Conservation (phyloP, 2,888 invertebrate genomes). For the Thera obeliscata region DNA sequence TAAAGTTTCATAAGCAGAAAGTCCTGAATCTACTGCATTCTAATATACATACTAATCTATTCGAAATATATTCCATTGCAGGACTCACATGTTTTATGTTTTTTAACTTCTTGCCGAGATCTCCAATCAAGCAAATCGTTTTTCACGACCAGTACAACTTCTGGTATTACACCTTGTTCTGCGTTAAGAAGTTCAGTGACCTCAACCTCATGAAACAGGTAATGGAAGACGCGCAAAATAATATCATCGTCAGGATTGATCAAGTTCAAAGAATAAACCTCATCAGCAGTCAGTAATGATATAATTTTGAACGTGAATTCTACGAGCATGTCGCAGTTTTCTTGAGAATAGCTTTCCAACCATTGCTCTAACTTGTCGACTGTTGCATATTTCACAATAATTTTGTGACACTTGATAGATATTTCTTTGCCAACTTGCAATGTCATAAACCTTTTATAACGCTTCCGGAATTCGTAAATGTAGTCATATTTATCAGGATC, state of each 20-base stretch:
- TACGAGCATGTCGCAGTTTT: conserved; percentile 10
- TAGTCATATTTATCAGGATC: conserved; percentile 24
- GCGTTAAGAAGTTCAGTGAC: neutral
- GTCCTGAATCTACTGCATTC: too few species aligned
- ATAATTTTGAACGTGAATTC: conserved; percentile 22
- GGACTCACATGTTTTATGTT: conserved; percentile 10
- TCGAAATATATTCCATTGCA: conserved; percentile 14
- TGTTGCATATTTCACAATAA: conserved; percentile 19
- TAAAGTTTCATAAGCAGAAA: too few species aligned
- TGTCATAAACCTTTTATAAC: conserved; percentile 20
- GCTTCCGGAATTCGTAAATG: conserved; percentile 28
- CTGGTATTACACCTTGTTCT: neutral
- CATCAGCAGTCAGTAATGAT: conserved; percentile 5
- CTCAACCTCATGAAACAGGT: neutral
- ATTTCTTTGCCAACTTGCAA: conserved; percentile 17
- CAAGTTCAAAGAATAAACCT: conserved; percentile 9
- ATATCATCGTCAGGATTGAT: conserved; percentile 27
- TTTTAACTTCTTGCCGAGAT: conserved; percentile 4
- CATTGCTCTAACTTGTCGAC: conserved; percentile 15
- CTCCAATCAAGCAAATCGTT: conserved; percentile 16
- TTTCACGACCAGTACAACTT: neutral
- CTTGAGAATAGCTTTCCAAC: conserved; percentile 13
- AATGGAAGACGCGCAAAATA: conserved; percentile 15
- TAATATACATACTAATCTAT: neutral
- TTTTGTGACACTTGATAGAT: conserved; percentile 10